Base-by-base conservation (phyloP, 2,888 invertebrate genomes). In the Alloscopus bannaensis region DNA sequence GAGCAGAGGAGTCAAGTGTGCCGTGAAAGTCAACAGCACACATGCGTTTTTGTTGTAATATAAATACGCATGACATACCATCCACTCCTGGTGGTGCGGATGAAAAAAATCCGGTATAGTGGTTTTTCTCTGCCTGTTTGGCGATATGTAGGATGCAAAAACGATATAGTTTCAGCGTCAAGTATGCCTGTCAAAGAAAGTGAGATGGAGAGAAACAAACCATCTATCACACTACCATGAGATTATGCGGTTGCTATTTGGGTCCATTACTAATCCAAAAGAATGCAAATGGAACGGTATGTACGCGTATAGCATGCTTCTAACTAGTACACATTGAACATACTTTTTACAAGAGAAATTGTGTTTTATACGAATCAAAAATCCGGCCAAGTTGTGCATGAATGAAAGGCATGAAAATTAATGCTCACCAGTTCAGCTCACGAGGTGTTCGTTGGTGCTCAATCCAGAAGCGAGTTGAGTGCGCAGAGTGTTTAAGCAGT, bases 231-330 rank as follows among this genome's bases (percentile, higher is more conserved):
- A 45, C 59, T 29, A 26, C 42, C 65, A 2, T 36, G 55, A 62
- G 18, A 40, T 47, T n/a, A n/a, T 65, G 65, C 29, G 2, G 18
- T 28, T 47, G 18, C 40, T 29, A 20, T 45, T 28, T 64, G 36
- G 26, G 24, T 60, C 31, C n/a, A 65, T 45, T 66, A 45, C 29
- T 64, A 65, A 65, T 65, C 65, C 42, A 66, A 45, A 59, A 57
- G 73, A 73, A 66, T 73, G 65, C 66, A 66, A 29, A 47, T 47
- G 18, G 26, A n/a, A n/a, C n/a, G n/a, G n/a, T n/a, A n/a, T n/a
- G n/a, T n/a, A n/a, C n/a, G n/a, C n/a, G n/a, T n/a, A n/a, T n/a
- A n/a, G n/a, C n/a, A n/a, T n/a, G n/a, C n/a, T n/a, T n/a, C n/a
- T n/a, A n/a, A n/a, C n/a, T n/a, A n/a, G n/a, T n/a, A n/a, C n/a